phyloP scores from a whole-genome alignment of 2,888 invertebrate genomes.

The Ormia ochracea region DNA sequence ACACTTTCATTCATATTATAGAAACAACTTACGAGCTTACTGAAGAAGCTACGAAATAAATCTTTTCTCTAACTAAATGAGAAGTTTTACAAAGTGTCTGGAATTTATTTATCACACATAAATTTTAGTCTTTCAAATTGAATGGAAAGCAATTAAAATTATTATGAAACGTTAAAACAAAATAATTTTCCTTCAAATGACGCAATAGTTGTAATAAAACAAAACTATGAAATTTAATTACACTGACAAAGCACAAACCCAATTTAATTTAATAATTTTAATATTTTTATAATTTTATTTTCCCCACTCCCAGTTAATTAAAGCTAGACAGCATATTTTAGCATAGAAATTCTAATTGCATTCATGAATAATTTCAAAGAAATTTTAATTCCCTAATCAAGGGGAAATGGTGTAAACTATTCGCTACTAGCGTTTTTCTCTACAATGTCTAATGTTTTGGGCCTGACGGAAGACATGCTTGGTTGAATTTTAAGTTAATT shows the following conservation, averaged over 20 bases:
- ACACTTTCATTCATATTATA: too few relatives aligned
- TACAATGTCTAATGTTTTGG: conserved; percentile 47
- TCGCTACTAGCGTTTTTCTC: neutral
- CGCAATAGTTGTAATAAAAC: neutral
- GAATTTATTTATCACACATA: too few relatives aligned
- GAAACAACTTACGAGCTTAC: too few relatives aligned
- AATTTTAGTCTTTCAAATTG: too few relatives aligned
- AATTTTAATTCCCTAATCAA: conserved; percentile 4
- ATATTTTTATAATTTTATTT: neutral
- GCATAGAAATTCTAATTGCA: conserved; percentile 18
- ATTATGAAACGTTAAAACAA: too few relatives aligned
- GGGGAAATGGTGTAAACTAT: conserved; percentile 38
- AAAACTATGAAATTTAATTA: neutral
- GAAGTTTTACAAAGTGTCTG: too few relatives aligned
- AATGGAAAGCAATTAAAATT: neutral
- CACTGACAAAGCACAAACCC: neutral
- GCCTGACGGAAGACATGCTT: conserved; percentile 54
- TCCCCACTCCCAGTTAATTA: conserved; percentile 4
- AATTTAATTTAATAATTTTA: conserved; percentile 7
- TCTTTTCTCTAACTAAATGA: too few relatives aligned
- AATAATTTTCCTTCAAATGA: neutral
- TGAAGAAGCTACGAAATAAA: too few relatives aligned
- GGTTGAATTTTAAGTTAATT: conserved; percentile 54
- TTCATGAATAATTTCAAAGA: conserved; percentile 21
- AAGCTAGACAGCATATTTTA: conserved; percentile 9